Evolutionary conservation across 2,113 vertebrate genomes (phyloP), one percentile per base, ranked within the genome.

Genomic region (Cygnus buccinator): DNA sequence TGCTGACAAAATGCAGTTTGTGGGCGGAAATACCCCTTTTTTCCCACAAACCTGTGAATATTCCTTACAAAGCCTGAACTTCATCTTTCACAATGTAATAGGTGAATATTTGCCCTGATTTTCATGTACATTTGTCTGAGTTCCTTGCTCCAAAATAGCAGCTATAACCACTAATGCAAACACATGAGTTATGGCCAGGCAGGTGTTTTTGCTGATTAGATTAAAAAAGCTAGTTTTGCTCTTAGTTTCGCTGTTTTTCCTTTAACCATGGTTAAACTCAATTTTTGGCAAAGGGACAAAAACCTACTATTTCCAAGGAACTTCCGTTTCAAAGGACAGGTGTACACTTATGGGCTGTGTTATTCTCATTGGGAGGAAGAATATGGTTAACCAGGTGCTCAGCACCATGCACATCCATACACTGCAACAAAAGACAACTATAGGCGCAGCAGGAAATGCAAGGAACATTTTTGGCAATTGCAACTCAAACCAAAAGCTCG

Each of bases 131-230:
- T 28, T 71, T 50, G 77, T 37, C 48, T 2, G 1, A 25, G 8
- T 26, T 39, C 35, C 37, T 26, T 11, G 57, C n/a, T 2, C 19
- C 67, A 33, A 15, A 41, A 23, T 33, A 68, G 68, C 54, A 76
- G 54, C 68, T 17, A 12, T 1, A 19, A 26, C 22, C 41, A 16
- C 13, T 3, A 9, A 26, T 28, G 57, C 63, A 70, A 65, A 57
- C 0, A 5, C 0, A 1, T 0, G 1, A 28, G 15, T 14, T 19
- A 4, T 46, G 44, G 43, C 50, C 76, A 75, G 37, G 16, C 59
- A 14, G 58, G 9, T 14, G 11, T 33, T 77, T 29, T 54, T 74
- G 67, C 80, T 31, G 21, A 25, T 46, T 28, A 14, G 12, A 28
- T 29, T 17, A 28, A 43, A 66, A 55, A 58, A 61, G 79, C 21